Evolutionary conservation across 2,113 vertebrate species (phyloP), one percentile per base, ranked within the genome.

Genomic region (Labrus mixtus): DNA sequence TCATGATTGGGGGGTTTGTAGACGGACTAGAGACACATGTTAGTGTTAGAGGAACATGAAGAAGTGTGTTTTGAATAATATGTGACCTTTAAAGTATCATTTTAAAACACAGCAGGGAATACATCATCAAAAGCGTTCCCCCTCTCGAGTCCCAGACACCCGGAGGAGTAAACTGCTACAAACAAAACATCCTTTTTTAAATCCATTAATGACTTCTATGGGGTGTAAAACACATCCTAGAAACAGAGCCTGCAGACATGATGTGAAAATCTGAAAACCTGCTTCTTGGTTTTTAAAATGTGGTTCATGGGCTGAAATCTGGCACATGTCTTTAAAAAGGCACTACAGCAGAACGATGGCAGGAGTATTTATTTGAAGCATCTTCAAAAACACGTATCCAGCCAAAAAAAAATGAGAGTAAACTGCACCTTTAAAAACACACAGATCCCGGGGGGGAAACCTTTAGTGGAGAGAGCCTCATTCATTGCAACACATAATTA

Each of bases 401-500:
- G 60, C 61, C 15, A 48, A 7, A 48, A 57, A 48, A 57, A 1
- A 20, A 13, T n/a, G 11, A 33, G n/a, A 48, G 22, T 29, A 23
- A 12, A 53, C 4, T 29, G 4, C 17, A 23, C 13, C 59, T 36
- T 58, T 68, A 10, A 60, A 60, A 39, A 23, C 10, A 37, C n/a
- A 60, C 16, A 60, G 4, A n/a, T 33, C 66, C 45, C 61, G 12
- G 60, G 17, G 53, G 57, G 17, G 53, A 51, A 10, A 20, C 39
- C 22, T 11, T 0, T 53, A 25, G 39, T 37, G n/a, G 9, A 1
- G 1, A 13, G 50, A 59, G 59, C 57, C 56, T 73, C 56, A 45
- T 79, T 73, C 48, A 78, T 80, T 69, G 82, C 11, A 29, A 41
- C n/a, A 61, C 68, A 59, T 45, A 45, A 50, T 68, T 22, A 76